Evolutionary conservation across 35 echinoderm and acorn worm genomes (phyloP).

Genomic region (Eucidaris tribuloides): DNA sequence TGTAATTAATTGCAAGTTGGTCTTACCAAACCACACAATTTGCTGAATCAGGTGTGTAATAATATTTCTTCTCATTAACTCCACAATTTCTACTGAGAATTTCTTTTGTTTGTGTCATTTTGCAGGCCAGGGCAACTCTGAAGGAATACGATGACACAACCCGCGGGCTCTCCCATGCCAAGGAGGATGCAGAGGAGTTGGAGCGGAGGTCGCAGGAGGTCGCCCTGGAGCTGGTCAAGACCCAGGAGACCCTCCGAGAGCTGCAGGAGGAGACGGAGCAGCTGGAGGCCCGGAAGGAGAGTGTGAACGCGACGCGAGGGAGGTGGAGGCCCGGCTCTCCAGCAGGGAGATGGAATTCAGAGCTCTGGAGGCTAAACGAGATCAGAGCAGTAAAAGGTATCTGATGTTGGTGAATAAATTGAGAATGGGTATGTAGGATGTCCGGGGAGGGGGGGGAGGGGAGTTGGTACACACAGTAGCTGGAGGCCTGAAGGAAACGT

Average conservation of each 20-base stretch:
- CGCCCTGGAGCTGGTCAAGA: conserved; percentile 41
- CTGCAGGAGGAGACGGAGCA: conserved; percentile 47
- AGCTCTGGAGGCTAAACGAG: conserved; percentile 59
- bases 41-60: no score
- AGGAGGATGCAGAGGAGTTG: conserved; percentile 61
- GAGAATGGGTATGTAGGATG: no score
- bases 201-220: conserved; percentile 65
- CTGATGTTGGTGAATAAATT: no score
- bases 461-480: no score
- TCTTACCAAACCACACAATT: no score
- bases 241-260: conserved; percentile 48
- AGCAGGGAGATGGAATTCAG: conserved; percentile 56
- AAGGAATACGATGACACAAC: conserved; percentile 45
- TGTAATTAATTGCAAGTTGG: no score
- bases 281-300: no score
- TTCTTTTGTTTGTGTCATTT: neutral
- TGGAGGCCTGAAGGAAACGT: no score
- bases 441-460: no score
- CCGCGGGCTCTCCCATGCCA: conserved; percentile 27
- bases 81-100: no score
- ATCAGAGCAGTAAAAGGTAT: conserved; percentile 21
- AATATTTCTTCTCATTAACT: no score
- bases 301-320: conserved; percentile 14
- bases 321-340: conserved; percentile 30
- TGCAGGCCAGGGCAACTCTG: conserved; percentile 53